Percentiles rank a stretch among this genome's conserved stretches.
phyloP scores from a whole-genome alignment of 2,888 invertebrate genomes.

The Polydrusus tereticollis region DNA sequence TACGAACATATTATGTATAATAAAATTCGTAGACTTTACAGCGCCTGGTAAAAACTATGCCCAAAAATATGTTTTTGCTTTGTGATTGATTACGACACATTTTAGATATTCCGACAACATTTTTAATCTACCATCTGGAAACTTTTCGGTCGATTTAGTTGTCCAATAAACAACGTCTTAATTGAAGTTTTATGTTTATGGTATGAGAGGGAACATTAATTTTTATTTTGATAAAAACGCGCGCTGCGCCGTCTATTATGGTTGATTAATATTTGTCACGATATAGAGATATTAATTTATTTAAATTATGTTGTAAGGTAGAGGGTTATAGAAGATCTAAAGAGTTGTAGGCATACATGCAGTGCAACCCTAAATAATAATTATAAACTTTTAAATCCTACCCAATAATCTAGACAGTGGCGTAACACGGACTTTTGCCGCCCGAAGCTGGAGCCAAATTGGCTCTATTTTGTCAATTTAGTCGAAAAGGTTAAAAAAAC shows the following conservation, averaged over 20 bases:
- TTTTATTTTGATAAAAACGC: slow-evolving; percentile 39
- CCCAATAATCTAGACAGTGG: no score
- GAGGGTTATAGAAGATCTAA: no score
- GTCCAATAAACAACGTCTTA: slow-evolving; percentile 44
- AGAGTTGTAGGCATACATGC: no score
- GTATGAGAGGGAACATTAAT: slow-evolving; percentile 38
- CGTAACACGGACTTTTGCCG: no score
- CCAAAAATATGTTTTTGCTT: neutral
- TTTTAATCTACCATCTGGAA: slow-evolving; percentile 37
- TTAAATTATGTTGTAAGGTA: slow-evolving; percentile 24
- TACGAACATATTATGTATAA: slow-evolving; percentile 1
- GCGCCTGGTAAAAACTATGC: slow-evolving; percentile 8
- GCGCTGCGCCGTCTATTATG: slow-evolving; percentile 28
- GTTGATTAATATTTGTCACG: slow-evolving; percentile 46
- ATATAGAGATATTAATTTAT: slow-evolving; percentile 38
- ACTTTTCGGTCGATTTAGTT: slow-evolving; percentile 41
- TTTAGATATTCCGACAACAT: slow-evolving; percentile 35
- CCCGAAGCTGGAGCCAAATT: no score
- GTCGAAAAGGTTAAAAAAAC: no score
- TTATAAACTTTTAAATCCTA: no score
- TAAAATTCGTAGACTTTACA: neutral
- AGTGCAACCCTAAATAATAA: no score
- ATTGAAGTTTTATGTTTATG: slow-evolving; percentile 47
- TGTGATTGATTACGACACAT: slow-evolving; percentile 4
- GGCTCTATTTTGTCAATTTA: no score